Evolutionary conservation across 2,888 invertebrate genomes (phyloP), one percentile per base, ranked within the genome.

Genomic region (Ophion ventricosus): DNA sequence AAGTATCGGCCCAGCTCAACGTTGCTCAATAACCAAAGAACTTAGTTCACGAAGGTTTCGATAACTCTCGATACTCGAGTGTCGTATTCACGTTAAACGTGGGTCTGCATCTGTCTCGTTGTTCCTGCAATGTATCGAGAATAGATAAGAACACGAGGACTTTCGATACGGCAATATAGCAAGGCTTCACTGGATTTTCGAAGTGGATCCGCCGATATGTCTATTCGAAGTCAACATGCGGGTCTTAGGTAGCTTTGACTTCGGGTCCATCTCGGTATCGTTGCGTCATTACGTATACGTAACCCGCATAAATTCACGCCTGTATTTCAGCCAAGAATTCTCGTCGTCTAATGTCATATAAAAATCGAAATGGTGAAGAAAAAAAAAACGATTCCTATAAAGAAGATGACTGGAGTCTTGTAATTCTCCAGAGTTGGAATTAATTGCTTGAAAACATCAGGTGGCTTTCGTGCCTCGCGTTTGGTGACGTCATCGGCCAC

Each of bases 181-280:
- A 49, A n/a, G 25, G 29, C 56, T 66, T 76, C n/a, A 25, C 66
- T 57, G 20, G 77, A 69, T 77, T 77, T 77, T 69, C 66, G 40
- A 61, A 69, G 59, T 69, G 69, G 69, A 77, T 69, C 57, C 69
- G 25, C 59, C 49, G 77, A 54, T 59, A 57, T 26, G 77, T 69
- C 40, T 61, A 2, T 61, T 59, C 69, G 59, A 49, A 69, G 77
- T 69, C n/a, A n/a, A 66, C 23, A 82, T 82, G 81, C 81, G 81
- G 77, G 81, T 54, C 77, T 77, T 77, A 77, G 81, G 81, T 77
- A 70, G 77, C 49, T 76, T 76, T 57, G 73, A 72, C 64, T 66
- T 40, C 56, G 63, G n/a, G 63, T 73, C 70, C 54, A 70, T 79
- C 69, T 70, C 29, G 49, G 54, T 70, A 64, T 35, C 72, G 26